Percentiles rank a stretch among this genome's conserved stretches.
Conservation (phyloP, 2,888 invertebrate genomes). For the Agriopis leucophaearia region DNA sequence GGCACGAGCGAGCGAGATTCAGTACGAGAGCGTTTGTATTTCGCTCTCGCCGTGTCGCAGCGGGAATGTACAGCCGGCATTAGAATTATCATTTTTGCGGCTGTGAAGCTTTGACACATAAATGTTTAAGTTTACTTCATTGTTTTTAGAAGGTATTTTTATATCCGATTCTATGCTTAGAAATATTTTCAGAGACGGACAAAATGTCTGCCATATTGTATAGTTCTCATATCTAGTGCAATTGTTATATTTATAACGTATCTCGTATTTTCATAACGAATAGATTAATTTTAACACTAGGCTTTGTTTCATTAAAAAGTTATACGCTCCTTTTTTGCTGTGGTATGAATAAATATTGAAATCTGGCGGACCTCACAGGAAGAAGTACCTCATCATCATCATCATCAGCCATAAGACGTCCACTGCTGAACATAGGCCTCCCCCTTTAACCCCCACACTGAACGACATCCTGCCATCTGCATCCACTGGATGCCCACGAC, state of each 20-base stretch:
- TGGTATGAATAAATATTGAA: no score
- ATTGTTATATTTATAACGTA: constrained; percentile 27
- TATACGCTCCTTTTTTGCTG: not conserved
- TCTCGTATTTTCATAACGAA: constrained; percentile 28
- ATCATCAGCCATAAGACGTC: no score
- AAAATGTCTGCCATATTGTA: constrained; percentile 3
- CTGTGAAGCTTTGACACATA: constrained; percentile 21
- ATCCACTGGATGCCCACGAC: no score
- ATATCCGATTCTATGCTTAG: constrained; percentile 2
- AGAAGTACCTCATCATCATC: no score
- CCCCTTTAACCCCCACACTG: no score
- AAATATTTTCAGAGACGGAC: constrained; percentile 1
- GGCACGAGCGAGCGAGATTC: no score
- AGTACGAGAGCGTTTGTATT: not conserved
- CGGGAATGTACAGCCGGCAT: not conserved
- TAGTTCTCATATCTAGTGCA: not conserved
- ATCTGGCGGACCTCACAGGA: no score
- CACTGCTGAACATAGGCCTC: no score
- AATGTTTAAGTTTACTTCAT: constrained; percentile 4
- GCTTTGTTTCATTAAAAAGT: constrained; percentile 8
- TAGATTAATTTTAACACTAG: not conserved
- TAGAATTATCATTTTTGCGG: constrained; percentile 14
- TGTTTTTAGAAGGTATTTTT: constrained; percentile 2
- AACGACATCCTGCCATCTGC: no score
- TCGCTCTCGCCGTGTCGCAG: not conserved